Evolutionary conservation across 2,113 vertebrate species (phyloP).

Genomic region (Helogale parvula): DNA sequence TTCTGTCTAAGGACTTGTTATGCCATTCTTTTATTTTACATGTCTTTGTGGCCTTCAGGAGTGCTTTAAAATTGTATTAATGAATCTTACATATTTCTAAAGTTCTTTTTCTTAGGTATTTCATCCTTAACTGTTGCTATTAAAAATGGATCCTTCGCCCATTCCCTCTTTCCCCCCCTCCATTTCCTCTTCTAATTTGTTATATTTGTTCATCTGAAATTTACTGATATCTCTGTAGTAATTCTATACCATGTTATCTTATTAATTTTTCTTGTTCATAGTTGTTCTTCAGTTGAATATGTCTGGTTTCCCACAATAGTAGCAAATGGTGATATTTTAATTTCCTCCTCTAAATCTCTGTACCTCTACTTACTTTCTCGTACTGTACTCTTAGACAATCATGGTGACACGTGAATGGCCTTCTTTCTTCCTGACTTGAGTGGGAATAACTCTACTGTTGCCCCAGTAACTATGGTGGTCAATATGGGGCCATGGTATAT

Average conservation of each 20-base stretch:
- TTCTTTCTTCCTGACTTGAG: conserved; percentile 4
- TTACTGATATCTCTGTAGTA: background rate
- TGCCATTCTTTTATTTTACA: background rate
- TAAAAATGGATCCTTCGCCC: background rate
- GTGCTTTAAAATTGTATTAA: conserved; percentile 33
- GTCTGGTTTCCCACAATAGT: background rate
- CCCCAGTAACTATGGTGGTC: background rate
- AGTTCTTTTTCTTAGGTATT: background rate
- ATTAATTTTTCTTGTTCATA: background rate
- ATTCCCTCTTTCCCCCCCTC: background rate
- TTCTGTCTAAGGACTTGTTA: background rate
- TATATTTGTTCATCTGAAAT: background rate
- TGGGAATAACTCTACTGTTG: background rate
- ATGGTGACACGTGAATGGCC: background rate
- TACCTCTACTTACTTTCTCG: conserved; percentile 1
- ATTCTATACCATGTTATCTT: background rate
- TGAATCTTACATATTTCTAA: conserved; percentile 11
- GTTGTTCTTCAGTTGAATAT: conserved; percentile 16
- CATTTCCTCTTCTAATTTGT: background rate
- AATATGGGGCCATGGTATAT: background rate
- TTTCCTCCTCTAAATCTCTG: conserved; percentile 33
- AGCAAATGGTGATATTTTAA: conserved; percentile 6
- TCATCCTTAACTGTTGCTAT: background rate
- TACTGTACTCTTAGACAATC: background rate
- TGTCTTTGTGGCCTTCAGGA: conserved; percentile 28